phyloP scores from a whole-genome alignment of 2,113 vertebrate species.

The Percina caprodes region DNA sequence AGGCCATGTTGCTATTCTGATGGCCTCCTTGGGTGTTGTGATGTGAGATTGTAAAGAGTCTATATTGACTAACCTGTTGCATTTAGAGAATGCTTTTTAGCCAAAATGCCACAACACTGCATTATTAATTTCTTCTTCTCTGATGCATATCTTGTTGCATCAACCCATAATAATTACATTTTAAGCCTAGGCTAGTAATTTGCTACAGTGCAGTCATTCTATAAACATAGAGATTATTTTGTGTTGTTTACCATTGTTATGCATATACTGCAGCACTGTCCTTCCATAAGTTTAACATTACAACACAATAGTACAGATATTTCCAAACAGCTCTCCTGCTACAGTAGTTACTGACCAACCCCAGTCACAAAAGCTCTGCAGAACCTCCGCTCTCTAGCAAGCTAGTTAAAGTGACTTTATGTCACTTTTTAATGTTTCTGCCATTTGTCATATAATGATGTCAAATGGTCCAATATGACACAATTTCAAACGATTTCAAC shows the following conservation, averaged over 20 bases:
- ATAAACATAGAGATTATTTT: not conserved
- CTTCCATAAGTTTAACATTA: not conserved
- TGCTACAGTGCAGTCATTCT: not conserved
- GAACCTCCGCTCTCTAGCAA: conserved; percentile 9
- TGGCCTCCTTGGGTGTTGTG: not conserved
- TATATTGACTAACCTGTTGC: not conserved
- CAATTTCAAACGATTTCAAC: too few relatives aligned
- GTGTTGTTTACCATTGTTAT: not conserved
- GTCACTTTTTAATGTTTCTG: too few relatives aligned
- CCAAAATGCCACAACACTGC: not conserved
- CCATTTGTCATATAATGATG: too few relatives aligned
- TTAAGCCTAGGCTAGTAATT: not conserved
- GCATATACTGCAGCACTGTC: not conserved
- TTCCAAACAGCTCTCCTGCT: not conserved
- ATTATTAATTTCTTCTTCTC: conserved; percentile 8
- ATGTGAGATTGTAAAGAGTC: not conserved
- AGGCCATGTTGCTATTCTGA: not conserved
- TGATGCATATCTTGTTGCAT: conserved; percentile 10
- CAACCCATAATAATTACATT: conserved; percentile 4
- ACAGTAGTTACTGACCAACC: not conserved
- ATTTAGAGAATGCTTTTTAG: not conserved
- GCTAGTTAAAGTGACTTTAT: not conserved
- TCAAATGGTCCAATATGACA: too few relatives aligned
- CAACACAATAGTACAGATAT: not conserved
- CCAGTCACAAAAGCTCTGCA: conserved; percentile 3